Conservation (phyloP, 2,888 invertebrate genomes). For the Girardia tigrina region DNA sequence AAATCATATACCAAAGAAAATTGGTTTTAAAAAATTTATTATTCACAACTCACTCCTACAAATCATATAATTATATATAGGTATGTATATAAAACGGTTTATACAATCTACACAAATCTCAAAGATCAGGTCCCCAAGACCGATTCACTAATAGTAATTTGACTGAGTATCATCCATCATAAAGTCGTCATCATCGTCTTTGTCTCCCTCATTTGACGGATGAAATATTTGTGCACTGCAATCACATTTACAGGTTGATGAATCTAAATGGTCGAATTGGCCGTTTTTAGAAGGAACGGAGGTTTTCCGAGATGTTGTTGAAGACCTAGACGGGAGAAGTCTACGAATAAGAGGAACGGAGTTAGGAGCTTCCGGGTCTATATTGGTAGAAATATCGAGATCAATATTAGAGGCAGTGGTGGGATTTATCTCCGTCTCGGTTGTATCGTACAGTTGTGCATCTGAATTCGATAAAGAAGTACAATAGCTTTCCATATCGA, state of each 20-base stretch:
- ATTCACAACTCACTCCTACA: neutral
- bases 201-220: neutral
- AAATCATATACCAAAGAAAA: no score
- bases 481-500: slow-evolving; percentile 18
- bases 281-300: neutral
- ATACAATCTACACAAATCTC: neutral
- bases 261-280: neutral
- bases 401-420: neutral
- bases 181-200: neutral
- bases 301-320: neutral
- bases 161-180: slow-evolving; percentile 4
- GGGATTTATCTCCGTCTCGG: neutral
- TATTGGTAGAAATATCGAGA: neutral
- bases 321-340: neutral
- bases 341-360: neutral
- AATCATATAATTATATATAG: neutral
- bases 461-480: slow-evolving; percentile 1
- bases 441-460: neutral
- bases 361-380: neutral
- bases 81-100: slow-evolving; percentile 10
- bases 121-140: neutral
- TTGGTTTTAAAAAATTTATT: slow-evolving; percentile 6
- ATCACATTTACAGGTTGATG: neutral
- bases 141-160: neutral
- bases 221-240: neutral